Conservation (phyloP, 2,797 vertebrate genomes). For the Sebastes elongatus region DNA sequence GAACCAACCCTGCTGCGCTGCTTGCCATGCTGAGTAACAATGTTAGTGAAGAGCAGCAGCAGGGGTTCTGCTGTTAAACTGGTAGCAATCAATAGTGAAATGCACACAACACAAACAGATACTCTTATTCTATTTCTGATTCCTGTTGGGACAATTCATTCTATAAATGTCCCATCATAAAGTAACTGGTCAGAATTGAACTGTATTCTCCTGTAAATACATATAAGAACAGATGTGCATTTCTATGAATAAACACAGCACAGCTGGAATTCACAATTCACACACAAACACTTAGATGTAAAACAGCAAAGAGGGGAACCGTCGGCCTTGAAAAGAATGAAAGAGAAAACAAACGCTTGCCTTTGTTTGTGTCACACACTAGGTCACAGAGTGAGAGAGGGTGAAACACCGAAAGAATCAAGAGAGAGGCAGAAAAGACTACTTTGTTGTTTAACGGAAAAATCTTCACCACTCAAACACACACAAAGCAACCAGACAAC, state of each 20-base stretch:
- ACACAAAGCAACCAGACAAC: neutral
- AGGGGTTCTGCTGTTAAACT: neutral
- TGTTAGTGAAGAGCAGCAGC: neutral
- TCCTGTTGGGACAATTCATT: neutral
- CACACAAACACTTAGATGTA: neutral
- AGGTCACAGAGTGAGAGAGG: neutral
- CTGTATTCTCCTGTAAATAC: neutral
- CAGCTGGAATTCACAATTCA: neutral
- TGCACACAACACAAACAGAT: no score
- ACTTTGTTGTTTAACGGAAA: neutral
- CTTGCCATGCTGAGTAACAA: neutral
- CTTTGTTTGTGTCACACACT: neutral
- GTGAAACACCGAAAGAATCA: neutral
- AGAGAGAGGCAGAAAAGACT: neutral
- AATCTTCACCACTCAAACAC: neutral
- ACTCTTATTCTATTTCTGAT: neutral
- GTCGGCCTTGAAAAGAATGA: neutral
- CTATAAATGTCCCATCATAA: neutral
- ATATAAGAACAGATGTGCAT: neutral
- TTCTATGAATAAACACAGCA: neutral
- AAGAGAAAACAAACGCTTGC: neutral
- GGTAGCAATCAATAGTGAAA: neutral
- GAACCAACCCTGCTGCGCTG: neutral
- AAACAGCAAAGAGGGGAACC: neutral
- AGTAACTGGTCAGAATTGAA: neutral